These are phyloP conservation scores for Umimayanthus kanabou DNA, from an alignment of 92 coral and sea anemone genomes.

Conservation along the genomic window DNA sequence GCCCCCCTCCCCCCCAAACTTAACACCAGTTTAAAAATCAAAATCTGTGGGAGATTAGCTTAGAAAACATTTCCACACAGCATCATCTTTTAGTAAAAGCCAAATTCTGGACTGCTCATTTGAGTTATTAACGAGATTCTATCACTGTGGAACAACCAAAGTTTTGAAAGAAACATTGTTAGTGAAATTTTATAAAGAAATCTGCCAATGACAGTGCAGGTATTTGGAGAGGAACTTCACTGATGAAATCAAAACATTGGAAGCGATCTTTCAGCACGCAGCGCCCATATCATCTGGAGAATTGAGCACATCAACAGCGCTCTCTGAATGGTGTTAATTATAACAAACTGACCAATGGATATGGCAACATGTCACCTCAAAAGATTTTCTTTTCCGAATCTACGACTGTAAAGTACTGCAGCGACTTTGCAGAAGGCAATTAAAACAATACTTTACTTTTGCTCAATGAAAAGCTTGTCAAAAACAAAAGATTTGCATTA, in stretches of 20 bases:
- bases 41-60: not conserved
- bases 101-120: not conserved
- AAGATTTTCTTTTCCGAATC: slow-evolving; percentile 21
- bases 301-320: slow-evolving; percentile 28
- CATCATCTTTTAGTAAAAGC: not conserved
- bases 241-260: slow-evolving; percentile 19
- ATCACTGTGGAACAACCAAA: not conserved
- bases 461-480: slow-evolving; percentile 9
- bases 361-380: slow-evolving; percentile 14
- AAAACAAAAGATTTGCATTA: slow-evolving; percentile 33
- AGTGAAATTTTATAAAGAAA: not conserved
- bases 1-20: not conserved
- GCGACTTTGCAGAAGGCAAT: slow-evolving; percentile 35
- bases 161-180: not conserved
- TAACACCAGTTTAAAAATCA: not conserved
- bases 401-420: slow-evolving; percentile 20
- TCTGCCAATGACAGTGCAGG: not conserved
- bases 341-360: slow-evolving; percentile 16
- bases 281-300: slow-evolving; percentile 12
- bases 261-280: not conserved
- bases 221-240: slow-evolving; percentile 1
- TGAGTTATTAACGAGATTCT: too few relatives aligned
- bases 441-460: slow-evolving; percentile 35
- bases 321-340: slow-evolving; percentile 40
- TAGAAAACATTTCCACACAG: not conserved